phyloP scores from a whole-genome alignment of 2,888 invertebrate genomes.

The Drosophila picticornis region DNA sequence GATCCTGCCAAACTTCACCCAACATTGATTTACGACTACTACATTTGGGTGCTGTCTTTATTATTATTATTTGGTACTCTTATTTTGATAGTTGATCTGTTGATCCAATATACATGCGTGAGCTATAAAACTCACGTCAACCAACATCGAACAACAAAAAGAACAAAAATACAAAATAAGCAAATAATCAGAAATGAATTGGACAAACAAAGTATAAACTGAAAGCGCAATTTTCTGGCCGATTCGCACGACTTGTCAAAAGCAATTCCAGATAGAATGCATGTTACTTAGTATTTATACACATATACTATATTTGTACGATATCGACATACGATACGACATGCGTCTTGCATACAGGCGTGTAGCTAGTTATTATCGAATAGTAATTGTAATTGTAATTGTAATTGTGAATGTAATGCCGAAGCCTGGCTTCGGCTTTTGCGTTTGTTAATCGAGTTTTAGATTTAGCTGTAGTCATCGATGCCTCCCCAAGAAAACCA shows the following conservation, averaged over 20 bases:
- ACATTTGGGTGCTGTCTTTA: not conserved
- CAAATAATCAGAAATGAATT: not conserved
- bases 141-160: conserved; percentile 9
- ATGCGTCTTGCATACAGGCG: not conserved
- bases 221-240: not conserved
- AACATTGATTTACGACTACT: not conserved
- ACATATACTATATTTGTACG: not conserved
- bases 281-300: conserved; percentile 15
- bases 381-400: conserved; percentile 14
- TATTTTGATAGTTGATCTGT: not conserved
- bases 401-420: conserved; percentile 16
- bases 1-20: not conserved
- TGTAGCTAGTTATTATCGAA: conserved; percentile 34
- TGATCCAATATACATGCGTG: conserved; percentile 16
- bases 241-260: conserved; percentile 6
- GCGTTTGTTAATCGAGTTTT: conserved; percentile 44
- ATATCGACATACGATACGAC: not conserved
- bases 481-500: conserved; percentile 18
- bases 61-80: not conserved
- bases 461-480: conserved; percentile 41
- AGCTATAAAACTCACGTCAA: conserved; percentile 35
- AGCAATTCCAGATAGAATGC: conserved; percentile 23
- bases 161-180: not conserved
- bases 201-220: conserved; percentile 1
- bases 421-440: conserved; percentile 63